Evolutionary conservation across 2,113 vertebrate genomes (phyloP).

Genomic region (Jaculus jaculus): DNA sequence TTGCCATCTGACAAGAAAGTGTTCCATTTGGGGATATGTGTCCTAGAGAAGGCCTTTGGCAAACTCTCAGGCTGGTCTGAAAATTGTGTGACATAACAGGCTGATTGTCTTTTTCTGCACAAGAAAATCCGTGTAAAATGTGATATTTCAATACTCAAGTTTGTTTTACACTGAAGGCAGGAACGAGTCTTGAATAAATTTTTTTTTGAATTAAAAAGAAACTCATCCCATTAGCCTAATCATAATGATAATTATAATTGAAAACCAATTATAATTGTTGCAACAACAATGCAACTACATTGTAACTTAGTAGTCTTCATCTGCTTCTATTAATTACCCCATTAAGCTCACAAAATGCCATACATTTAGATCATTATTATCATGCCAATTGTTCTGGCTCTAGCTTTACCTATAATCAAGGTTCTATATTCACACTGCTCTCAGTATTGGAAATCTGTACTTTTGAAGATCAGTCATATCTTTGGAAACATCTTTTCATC

Average conservation of each 20-base stretch:
- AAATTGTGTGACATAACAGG: background rate
- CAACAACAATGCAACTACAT: slow-evolving; percentile 68
- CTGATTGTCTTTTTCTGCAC: background rate
- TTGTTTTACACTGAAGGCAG: slow-evolving; percentile 35
- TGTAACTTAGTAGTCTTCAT: slow-evolving; percentile 65
- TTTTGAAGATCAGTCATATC: slow-evolving; percentile 41
- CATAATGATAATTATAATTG: slow-evolving; percentile 74
- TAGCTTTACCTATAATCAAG: slow-evolving; percentile 31
- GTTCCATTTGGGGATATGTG: background rate
- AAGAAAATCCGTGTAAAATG: background rate
- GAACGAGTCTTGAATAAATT: slow-evolving; percentile 49
- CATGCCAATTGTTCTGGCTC: background rate
- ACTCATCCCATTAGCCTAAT: slow-evolving; percentile 68
- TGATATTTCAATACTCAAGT: background rate
- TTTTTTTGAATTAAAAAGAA: slow-evolving; percentile 58
- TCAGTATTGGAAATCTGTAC: slow-evolving; percentile 36
- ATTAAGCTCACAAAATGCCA: slow-evolving; percentile 45
- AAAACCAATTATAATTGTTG: slow-evolving; percentile 72
- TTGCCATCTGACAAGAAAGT: background rate
- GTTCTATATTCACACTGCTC: slow-evolving; percentile 14
- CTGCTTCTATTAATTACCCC: slow-evolving; percentile 60
- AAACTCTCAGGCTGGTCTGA: background rate
- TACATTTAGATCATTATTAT: slow-evolving; percentile 43
- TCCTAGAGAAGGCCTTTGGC: background rate
- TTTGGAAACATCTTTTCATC: slow-evolving; percentile 13